Conservation (phyloP, 2,797 vertebrate genomes). For the Dendrocincla tyrannina region DNA sequence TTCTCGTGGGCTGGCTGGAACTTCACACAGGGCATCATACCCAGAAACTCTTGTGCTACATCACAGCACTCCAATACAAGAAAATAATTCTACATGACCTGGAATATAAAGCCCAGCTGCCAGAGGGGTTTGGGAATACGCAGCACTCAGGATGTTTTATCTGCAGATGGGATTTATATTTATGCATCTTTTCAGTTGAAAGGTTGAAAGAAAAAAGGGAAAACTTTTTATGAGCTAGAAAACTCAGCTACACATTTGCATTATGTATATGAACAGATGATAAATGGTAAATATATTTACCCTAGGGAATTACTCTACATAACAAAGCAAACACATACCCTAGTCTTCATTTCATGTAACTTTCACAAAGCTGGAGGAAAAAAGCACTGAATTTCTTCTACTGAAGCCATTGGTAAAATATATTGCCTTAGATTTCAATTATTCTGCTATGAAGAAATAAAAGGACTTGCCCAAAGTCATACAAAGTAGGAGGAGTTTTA, state of each 20-base stretch:
- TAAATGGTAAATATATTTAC: slow-evolving; percentile 7
- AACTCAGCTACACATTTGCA: neutral
- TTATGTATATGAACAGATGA: neutral
- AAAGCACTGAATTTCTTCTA: neutral
- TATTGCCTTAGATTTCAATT: neutral
- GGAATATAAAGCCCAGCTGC: neutral
- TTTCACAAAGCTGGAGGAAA: neutral
- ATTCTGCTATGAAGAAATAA: neutral
- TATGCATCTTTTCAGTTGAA: neutral
- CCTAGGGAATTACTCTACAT: neutral
- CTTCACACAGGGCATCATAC: neutral
- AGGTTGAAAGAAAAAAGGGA: neutral
- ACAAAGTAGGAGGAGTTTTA: neutral
- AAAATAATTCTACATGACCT: neutral
- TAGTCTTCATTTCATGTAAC: neutral
- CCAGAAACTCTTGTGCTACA: neutral
- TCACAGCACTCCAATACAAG: neutral
- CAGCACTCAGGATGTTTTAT: neutral
- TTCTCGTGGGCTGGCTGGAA: neutral
- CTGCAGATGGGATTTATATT: neutral
- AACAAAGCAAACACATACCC: neutral
- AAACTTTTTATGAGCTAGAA: neutral
- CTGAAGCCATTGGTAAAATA: neutral
- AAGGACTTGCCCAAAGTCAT: neutral
- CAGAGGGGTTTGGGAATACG: neutral